Percentiles rank a stretch among this genome's conserved stretches.
phyloP scores from a whole-genome alignment of 2,797 vertebrate species.

The Gephyroberyx darwinii region DNA sequence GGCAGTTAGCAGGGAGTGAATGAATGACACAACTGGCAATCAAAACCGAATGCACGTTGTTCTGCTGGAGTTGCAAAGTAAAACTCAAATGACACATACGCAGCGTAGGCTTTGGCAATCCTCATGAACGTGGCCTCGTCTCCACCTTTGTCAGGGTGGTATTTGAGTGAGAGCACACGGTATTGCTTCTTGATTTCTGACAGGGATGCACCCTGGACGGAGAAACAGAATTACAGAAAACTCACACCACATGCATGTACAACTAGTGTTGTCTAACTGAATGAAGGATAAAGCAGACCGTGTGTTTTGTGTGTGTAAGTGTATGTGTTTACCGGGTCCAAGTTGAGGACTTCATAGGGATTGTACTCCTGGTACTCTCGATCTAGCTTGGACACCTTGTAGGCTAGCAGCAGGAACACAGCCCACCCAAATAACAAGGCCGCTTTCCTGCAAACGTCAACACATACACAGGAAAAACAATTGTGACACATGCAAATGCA shows the following conservation, averaged over 20 bases:
- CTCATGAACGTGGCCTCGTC: constrained; percentile 97
- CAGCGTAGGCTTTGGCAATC: constrained; percentile 96
- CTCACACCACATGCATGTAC: neutral
- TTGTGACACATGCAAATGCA: constrained; percentile 20
- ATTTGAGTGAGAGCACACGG: constrained; percentile 92
- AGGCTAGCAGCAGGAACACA: constrained; percentile 94
- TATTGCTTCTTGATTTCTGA: constrained; percentile 97
- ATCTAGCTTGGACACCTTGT: constrained; percentile 99
- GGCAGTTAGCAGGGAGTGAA: neutral
- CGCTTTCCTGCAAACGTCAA: constrained; percentile 85
- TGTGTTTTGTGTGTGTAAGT: constrained; percentile 1
- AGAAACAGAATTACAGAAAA: constrained; percentile 39
- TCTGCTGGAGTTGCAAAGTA: neutral
- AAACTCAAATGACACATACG: constrained; percentile 83
- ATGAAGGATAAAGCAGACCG: neutral
- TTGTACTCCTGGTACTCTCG: constrained; percentile 99
- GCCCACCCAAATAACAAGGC: constrained; percentile 95
- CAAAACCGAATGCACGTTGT: neutral
- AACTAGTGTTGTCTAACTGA: neutral
- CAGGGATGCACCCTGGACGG: constrained; percentile 87
- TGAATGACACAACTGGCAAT: neutral
- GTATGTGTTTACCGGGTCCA: constrained; percentile 88
- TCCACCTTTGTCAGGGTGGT: constrained; percentile 96
- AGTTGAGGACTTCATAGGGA: constrained; percentile 94
- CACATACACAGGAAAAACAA: constrained; percentile 27